Conservation (phyloP, 1,140 invertebrate species). For the Bombus soroeensis region DNA sequence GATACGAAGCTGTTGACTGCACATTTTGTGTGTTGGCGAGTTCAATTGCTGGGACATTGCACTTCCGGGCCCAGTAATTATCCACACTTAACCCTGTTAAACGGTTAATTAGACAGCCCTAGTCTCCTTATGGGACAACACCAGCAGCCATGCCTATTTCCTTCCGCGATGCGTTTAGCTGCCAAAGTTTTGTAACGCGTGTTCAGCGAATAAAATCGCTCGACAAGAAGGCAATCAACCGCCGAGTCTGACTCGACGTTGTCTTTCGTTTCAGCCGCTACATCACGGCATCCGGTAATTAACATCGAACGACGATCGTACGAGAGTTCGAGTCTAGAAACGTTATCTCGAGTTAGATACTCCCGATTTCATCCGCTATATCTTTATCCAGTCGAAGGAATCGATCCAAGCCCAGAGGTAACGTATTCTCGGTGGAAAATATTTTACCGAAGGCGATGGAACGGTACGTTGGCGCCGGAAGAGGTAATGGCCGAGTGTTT, state of each 20-base stretch:
- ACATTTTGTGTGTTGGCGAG: neutral
- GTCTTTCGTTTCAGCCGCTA: neutral
- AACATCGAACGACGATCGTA: neutral
- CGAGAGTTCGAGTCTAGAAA: neutral
- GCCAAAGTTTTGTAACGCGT: constrained; percentile 1
- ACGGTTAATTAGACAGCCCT: constrained; percentile 71
- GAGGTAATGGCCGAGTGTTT: no score
- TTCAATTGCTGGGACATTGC: constrained; percentile 45
- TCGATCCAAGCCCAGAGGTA: no score
- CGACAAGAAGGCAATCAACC: neutral
- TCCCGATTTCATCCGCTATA: no score
- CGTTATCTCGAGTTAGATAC: neutral
- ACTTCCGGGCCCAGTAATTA: constrained; percentile 71
- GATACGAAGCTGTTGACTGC: neutral
- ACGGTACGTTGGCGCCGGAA: neutral
- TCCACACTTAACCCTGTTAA: constrained; percentile 73
- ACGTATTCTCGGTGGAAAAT: no score
- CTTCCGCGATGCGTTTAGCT: constrained; percentile 34
- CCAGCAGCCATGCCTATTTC: constrained; percentile 29
- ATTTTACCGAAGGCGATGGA: neutral
- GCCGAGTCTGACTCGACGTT: neutral
- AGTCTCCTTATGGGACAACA: constrained; percentile 49
- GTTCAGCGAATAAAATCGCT: neutral
- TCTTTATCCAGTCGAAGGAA: no score
- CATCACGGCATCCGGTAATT: no score